These are phyloP conservation scores for Drosophila rhopaloa DNA, from an alignment of 1,140 invertebrate species.

Conservation along the genomic window DNA sequence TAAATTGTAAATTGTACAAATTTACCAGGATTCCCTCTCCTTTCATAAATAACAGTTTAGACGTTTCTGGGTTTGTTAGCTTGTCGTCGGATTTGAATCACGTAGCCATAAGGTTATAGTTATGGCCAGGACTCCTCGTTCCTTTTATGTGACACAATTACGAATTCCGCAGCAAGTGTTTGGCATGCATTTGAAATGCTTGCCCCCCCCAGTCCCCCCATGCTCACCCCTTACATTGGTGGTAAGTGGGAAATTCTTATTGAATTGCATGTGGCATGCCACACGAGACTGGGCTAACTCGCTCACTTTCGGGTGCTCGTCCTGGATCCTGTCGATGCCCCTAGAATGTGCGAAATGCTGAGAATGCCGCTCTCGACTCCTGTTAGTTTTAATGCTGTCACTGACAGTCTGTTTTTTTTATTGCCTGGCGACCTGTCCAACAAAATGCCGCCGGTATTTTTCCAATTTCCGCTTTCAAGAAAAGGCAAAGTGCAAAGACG, in stretches of 20 bases:
- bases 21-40: background rate
- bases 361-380: slow-evolving; percentile 39
- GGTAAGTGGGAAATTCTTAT: slow-evolving; percentile 50
- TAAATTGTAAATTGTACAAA: slow-evolving; percentile 4
- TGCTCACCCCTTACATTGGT: slow-evolving; percentile 1
- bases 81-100: slow-evolving; percentile 33
- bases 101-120: slow-evolving; percentile 47
- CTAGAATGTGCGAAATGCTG: slow-evolving; percentile 44
- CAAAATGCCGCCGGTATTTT: slow-evolving; percentile 67
- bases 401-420: slow-evolving; percentile 54
- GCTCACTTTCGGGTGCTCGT: slow-evolving; percentile 7
- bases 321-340: slow-evolving; percentile 24
- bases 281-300: slow-evolving; percentile 31
- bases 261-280: slow-evolving; percentile 54
- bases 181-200: slow-evolving; percentile 53
- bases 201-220: background rate
- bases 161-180: slow-evolving; percentile 53
- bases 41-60: slow-evolving; percentile 15
- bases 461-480: slow-evolving; percentile 65
- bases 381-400: slow-evolving; percentile 68
- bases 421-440: slow-evolving; percentile 52
- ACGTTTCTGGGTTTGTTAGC: slow-evolving; percentile 20
- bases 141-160: slow-evolving; percentile 45
- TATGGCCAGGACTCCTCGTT: slow-evolving; percentile 33
- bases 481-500: slow-evolving; percentile 38